These are phyloP conservation scores for Carassius gibelio DNA, from an alignment of 2,113 vertebrate species.

Conservation along the genomic window DNA sequence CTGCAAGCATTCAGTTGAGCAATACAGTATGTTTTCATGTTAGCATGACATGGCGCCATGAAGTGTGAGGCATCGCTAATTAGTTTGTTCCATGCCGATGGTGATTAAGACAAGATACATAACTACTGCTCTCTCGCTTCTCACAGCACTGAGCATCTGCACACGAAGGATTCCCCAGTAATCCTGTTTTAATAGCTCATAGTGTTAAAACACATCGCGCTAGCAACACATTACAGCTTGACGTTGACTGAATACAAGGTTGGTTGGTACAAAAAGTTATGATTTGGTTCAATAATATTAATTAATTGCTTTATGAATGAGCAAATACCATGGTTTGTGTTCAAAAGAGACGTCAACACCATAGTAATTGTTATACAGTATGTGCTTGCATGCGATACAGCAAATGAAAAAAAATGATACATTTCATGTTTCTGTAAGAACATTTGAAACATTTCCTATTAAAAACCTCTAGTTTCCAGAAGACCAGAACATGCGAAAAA, in stretches of 20 bases:
- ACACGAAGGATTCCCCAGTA: slow-evolving; percentile 19
- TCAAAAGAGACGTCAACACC: background rate
- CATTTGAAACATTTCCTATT: background rate
- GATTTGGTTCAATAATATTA: background rate
- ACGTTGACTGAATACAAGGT: background rate
- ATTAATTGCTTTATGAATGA: no score
- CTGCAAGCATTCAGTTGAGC: background rate
- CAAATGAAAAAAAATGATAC: background rate
- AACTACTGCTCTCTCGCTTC: background rate
- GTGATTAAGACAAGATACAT: slow-evolving; percentile 27
- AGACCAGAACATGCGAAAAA: background rate
- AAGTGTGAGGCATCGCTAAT: slow-evolving; percentile 10
- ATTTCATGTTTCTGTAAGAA: background rate
- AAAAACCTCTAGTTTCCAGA: background rate
- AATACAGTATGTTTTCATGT: slow-evolving; percentile 18
- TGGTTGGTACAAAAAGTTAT: background rate
- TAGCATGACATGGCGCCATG: background rate
- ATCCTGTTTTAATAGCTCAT: slow-evolving; percentile 18
- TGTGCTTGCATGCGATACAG: background rate
- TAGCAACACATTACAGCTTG: background rate
- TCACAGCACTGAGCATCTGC: background rate
- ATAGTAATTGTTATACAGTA: background rate
- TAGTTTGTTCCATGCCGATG: background rate
- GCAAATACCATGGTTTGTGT: background rate
- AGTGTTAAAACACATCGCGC: background rate